These are phyloP conservation scores for Periphyllus acericola DNA, from an alignment of 2,888 invertebrate genomes.

Conservation along the genomic window DNA sequence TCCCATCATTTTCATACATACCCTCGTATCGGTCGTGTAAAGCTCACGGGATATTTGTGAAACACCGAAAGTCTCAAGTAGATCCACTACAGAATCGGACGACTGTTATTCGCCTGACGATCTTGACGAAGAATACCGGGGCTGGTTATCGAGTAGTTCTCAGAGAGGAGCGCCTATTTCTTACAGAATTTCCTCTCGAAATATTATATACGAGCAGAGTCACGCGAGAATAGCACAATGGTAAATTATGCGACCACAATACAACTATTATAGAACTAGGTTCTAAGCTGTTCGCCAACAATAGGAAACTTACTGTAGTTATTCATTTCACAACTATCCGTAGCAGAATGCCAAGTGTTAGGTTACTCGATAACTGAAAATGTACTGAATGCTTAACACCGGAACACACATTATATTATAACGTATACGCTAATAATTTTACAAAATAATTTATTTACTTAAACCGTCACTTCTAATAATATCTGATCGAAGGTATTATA, in stretches of 20 bases:
- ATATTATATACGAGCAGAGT: neutral
- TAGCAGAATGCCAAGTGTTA: neutral
- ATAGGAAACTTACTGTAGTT: slow-evolving; percentile 17
- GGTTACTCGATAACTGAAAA: neutral
- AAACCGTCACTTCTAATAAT: neutral
- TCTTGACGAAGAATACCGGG: too few relatives aligned
- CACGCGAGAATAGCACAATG: neutral
- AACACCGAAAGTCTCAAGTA: too few relatives aligned
- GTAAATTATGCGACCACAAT: neutral
- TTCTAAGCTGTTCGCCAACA: slow-evolving; percentile 15
- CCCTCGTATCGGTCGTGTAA: too few relatives aligned
- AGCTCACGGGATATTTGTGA: too few relatives aligned
- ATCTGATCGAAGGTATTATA: neutral
- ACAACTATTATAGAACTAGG: neutral
- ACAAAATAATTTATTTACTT: neutral
- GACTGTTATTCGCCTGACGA: too few relatives aligned
- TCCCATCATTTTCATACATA: too few relatives aligned
- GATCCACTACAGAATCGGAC: too few relatives aligned
- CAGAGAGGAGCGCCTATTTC: neutral
- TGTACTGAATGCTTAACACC: neutral
- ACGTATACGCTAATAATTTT: neutral
- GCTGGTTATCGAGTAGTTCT: too few relatives aligned
- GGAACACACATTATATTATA: neutral
- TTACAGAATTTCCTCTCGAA: neutral
- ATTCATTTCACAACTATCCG: neutral